Evolutionary conservation across 2,113 vertebrate species (phyloP), one percentile per base, ranked within the genome.

Genomic region (Dolichotis patagonum): DNA sequence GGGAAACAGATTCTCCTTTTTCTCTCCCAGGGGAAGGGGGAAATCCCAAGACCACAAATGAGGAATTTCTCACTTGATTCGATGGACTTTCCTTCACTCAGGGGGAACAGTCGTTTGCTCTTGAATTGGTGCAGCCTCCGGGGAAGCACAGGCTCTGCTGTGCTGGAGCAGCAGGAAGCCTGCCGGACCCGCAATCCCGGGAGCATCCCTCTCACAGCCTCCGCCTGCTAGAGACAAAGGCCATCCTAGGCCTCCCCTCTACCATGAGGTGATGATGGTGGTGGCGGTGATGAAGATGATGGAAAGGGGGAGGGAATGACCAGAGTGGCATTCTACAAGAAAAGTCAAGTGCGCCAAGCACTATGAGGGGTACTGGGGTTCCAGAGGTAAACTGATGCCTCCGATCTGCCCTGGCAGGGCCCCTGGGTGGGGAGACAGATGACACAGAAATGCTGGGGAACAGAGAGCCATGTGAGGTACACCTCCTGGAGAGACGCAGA

Each of bases 1-100:
- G 96, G 98, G 94, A 98, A 98, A 97, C 3, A 1, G 81, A 95
- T 93, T 97, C 98, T 97, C 81, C 97, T 96, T 98, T 98, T 97
- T 98, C 98, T 98, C 97, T 97, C 96, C 87, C 90, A 67, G 93
- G 91, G 91, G 87, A 90, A 67, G 85, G 88, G 8, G 54, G n/a
- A 19, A 20, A 58, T 13, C 78, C 96, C 97, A 92, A 78, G 89
- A 89, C 97, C 85, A 28, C 7, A 35, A 95, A 84, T 58, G 80
- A 69, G 52, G 88, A 73, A 92, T 97, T 98, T 98, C 97, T 96
- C 97, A 96, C 94, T 52, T 0, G 54, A 96, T 94, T 94, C 98
- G 94, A 96, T 98, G 97, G 97, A 84, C 92, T 97, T 97, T 85
- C 94, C 97, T 98, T 97, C 86, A 94, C 93, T 92, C 95, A 14